Percentiles rank a stretch among this genome's conserved stretches.
These are phyloP conservation scores for Cygnus atratus DNA, from an alignment of 2,113 vertebrate species.

Conservation along the genomic window DNA sequence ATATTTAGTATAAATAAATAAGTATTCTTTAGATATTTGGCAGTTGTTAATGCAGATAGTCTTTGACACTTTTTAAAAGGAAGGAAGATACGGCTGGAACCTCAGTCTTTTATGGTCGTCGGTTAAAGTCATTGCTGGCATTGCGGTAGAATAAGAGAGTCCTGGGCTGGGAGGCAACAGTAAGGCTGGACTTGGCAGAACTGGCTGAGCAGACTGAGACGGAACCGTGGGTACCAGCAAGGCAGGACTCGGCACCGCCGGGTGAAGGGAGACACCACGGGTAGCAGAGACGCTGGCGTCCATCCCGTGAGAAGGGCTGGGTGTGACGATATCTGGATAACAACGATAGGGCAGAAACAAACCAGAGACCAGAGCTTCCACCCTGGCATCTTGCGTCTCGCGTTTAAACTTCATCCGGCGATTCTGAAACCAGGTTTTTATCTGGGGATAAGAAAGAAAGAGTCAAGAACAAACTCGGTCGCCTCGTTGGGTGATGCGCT, in stretches of 20 bases:
- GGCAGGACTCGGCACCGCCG: not conserved
- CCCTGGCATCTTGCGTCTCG: conserved; percentile 79
- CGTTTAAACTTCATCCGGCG: conserved; percentile 89
- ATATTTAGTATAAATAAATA: conserved; percentile 14
- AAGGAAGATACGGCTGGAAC: not conserved
- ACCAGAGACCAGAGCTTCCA: conserved; percentile 71
- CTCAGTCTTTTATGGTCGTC: not conserved
- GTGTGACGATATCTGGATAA: conserved; percentile 3
- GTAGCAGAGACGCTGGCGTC: not conserved
- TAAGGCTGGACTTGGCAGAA: not conserved
- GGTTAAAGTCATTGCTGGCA: not conserved
- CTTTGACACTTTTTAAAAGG: not conserved
- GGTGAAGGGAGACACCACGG: not conserved
- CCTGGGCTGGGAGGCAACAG: not conserved
- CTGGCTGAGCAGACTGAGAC: not conserved
- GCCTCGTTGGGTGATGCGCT: too few species aligned
- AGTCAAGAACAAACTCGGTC: not conserved
- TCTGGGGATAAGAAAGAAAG: conserved; percentile 56
- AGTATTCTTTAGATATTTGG: not conserved
- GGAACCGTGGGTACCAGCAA: conserved; percentile 2
- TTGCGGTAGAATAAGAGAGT: not conserved
- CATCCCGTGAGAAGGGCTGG: not conserved
- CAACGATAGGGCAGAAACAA: conserved; percentile 33
- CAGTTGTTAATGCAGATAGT: not conserved
- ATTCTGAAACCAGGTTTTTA: conserved; percentile 92